Percentiles rank a stretch among this genome's conserved stretches.
Evolutionary conservation across 2,113 vertebrate genomes (phyloP).

Genomic region (Gobius niger): DNA sequence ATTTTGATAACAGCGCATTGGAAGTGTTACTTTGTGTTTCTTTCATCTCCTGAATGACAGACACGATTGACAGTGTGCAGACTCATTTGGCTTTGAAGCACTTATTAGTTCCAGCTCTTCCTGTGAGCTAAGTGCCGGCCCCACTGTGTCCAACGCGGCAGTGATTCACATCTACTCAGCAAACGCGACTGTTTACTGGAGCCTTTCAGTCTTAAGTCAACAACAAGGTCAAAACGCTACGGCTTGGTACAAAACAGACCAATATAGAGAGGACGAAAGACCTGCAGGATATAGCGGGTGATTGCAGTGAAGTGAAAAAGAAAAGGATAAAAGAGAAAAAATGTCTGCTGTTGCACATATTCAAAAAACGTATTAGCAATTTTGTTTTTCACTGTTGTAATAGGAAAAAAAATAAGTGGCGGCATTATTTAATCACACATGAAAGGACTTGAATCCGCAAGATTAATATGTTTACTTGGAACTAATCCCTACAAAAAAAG

Average conservation of each 20-base stretch:
- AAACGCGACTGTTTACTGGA: conserved; percentile 37
- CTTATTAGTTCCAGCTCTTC: conserved; percentile 50
- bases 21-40: conserved; percentile 15
- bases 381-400: too few relatives aligned
- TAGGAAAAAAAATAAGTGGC: too few relatives aligned
- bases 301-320: too few relatives aligned
- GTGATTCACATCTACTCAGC: conserved; percentile 40
- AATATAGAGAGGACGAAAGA: conserved; percentile 36
- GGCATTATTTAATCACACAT: too few relatives aligned
- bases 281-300: not conserved
- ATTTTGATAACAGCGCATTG: conserved; percentile 1
- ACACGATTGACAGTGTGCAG: conserved; percentile 11
- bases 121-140: conserved; percentile 10
- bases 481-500: too few relatives aligned
- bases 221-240: conserved; percentile 26
- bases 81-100: conserved; percentile 34
- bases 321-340: too few relatives aligned
- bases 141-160: conserved; percentile 32
- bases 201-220: conserved; percentile 39
- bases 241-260: conserved; percentile 38
- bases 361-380: too few relatives aligned
- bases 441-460: too few relatives aligned
- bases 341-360: too few relatives aligned
- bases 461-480: too few relatives aligned
- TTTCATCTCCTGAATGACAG: conserved; percentile 39